phyloP scores from a whole-genome alignment of 92 coral and sea anemone species.

The Paramuricea clavata region DNA sequence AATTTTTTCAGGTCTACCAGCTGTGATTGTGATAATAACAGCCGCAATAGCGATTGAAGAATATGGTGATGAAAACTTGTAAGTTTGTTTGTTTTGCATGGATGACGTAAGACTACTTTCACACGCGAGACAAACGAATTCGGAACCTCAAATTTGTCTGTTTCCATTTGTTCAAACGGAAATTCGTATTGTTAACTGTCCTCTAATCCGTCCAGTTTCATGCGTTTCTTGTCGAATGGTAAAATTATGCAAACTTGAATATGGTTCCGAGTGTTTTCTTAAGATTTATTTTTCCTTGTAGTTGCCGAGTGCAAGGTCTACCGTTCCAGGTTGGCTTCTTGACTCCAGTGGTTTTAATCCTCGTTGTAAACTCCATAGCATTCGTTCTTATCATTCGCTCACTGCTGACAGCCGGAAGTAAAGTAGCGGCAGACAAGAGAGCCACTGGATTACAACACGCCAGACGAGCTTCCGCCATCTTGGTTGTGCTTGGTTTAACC shows the following conservation, averaged over 20 bases:
- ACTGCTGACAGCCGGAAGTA: slow-evolving; percentile 29
- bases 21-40: slow-evolving; percentile 58
- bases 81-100: slow-evolving; percentile 1
- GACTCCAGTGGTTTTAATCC: slow-evolving; percentile 54
- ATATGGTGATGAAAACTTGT: slow-evolving; percentile 43
- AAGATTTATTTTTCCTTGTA: neutral
- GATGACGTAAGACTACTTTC: too few relatives aligned
- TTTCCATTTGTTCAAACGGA: too few relatives aligned
- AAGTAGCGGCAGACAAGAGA: slow-evolving; percentile 58
- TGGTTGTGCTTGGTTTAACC: slow-evolving; percentile 64
- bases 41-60: slow-evolving; percentile 35
- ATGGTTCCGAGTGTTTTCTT: too few relatives aligned
- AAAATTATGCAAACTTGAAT: too few relatives aligned
- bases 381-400: slow-evolving; percentile 47
- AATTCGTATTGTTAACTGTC: too few relatives aligned
- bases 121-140: too few relatives aligned
- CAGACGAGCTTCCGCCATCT: slow-evolving; percentile 59
- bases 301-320: slow-evolving; percentile 63
- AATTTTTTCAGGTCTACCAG: slow-evolving; percentile 44
- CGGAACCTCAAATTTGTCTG: too few relatives aligned
- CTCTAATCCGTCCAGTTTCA: too few relatives aligned
- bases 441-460: slow-evolving; percentile 49
- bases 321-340: slow-evolving; percentile 56
- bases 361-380: slow-evolving; percentile 46
- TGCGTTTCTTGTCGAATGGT: too few relatives aligned